phyloP scores from a whole-genome alignment of 2,888 invertebrate genomes.

The Emmelina monodactyla region DNA sequence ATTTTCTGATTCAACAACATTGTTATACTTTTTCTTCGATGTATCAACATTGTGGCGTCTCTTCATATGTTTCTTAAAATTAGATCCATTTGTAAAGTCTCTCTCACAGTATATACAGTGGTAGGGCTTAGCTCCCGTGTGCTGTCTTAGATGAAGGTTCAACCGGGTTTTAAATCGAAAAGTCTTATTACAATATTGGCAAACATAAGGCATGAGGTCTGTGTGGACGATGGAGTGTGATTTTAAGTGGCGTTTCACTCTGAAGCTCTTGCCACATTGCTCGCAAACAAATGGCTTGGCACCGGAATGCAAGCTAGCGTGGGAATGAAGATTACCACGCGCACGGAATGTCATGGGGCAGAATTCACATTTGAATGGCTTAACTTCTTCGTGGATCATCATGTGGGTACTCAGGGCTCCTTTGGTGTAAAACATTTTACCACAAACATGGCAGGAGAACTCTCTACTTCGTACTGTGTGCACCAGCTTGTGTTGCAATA shows the following conservation, averaged over 20 bases:
- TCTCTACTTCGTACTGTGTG: constrained; percentile 53
- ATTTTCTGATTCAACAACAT: constrained; percentile 17
- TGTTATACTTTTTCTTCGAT: constrained; percentile 32
- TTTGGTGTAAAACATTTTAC: constrained; percentile 58
- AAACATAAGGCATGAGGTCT: constrained; percentile 47
- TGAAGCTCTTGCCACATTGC: constrained; percentile 51
- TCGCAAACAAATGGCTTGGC: constrained; percentile 54
- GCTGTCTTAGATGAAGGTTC: constrained; percentile 49
- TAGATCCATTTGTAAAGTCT: constrained; percentile 57
- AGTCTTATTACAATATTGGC: constrained; percentile 49
- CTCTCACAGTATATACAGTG: constrained; percentile 45
- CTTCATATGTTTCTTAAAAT: constrained; percentile 57
- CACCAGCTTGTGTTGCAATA: constrained; percentile 41
- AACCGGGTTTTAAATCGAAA: constrained; percentile 53
- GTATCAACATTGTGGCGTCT: constrained; percentile 52
- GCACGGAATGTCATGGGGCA: constrained; percentile 51
- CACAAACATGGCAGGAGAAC: constrained; percentile 51
- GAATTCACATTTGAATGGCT: constrained; percentile 49
- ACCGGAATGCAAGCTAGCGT: constrained; percentile 45
- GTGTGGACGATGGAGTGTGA: constrained; percentile 57
- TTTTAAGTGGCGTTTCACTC: constrained; percentile 51
- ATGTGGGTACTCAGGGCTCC: constrained; percentile 50
- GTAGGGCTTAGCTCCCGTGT: constrained; percentile 56
- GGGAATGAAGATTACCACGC: constrained; percentile 45
- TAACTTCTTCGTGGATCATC: constrained; percentile 44